Percentiles rank a stretch among this genome's conserved stretches.
phyloP scores from a whole-genome alignment of 1,140 invertebrate species.

The Heliconius congener region DNA sequence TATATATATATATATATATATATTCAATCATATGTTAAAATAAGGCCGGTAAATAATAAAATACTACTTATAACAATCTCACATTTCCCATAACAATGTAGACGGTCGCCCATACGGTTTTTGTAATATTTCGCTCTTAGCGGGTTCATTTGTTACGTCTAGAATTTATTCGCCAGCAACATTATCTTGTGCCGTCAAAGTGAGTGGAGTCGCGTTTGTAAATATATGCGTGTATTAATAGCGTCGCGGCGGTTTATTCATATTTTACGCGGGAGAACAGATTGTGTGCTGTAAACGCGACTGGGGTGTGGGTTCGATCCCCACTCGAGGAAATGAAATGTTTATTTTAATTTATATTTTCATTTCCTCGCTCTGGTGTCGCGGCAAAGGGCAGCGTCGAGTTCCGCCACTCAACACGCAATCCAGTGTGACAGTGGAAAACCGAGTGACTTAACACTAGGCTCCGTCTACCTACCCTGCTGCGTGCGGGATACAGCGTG shows the following conservation, averaged over 20 bases:
- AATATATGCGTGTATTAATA: slow-evolving; percentile 56
- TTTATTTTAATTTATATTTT: too few relatives aligned
- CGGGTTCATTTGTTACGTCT: slow-evolving; percentile 69
- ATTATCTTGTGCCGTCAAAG: slow-evolving; percentile 70
- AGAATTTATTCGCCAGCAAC: slow-evolving; percentile 72
- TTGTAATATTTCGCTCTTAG: slow-evolving; percentile 70
- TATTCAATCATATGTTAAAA: background rate
- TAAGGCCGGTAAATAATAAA: background rate
- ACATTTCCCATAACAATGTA: slow-evolving; percentile 52
- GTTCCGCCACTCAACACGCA: too few relatives aligned
- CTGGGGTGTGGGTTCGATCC: too few relatives aligned
- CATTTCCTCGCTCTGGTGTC: too few relatives aligned
- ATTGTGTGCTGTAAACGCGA: slow-evolving; percentile 49
- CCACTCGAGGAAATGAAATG: too few relatives aligned
- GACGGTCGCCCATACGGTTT: slow-evolving; percentile 67
- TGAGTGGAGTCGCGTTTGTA: slow-evolving; percentile 52
- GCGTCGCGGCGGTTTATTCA: slow-evolving; percentile 54
- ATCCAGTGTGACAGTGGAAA: too few relatives aligned
- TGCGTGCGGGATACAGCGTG: too few relatives aligned
- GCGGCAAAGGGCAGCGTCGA: too few relatives aligned
- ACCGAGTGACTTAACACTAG: too few relatives aligned
- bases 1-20: too few relatives aligned
- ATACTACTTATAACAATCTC: slow-evolving; percentile 3
- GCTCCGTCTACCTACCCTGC: too few relatives aligned
- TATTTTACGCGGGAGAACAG: slow-evolving; percentile 70